Evolutionary conservation across 2,797 vertebrate genomes (phyloP), one percentile per base, ranked within the genome.

Genomic region (Phalloptychus januarius): DNA sequence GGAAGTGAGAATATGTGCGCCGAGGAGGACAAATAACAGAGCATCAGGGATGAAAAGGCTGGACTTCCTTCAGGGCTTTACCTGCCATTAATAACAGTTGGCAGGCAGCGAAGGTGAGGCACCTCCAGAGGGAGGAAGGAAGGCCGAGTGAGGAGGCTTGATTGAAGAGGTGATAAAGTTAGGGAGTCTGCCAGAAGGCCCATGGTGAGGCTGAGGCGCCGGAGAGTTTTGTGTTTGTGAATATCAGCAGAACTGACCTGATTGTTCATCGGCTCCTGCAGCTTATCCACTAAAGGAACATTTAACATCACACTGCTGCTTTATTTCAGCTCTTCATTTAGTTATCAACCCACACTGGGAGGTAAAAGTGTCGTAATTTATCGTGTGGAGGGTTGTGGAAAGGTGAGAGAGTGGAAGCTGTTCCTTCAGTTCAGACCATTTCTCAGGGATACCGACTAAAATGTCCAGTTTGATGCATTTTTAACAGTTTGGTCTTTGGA

Each of bases 161-260:
- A 82, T 80, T 58, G 42, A 48, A 83, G 56, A 80, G 74, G 77
- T 33, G 83, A 88, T 88, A 83, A 85, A 80, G 65, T 74, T 77
- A 28, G 84, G 71, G 85, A 73, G 81, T 75, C 74, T 80, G 78
- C 74, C 74, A 82, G 79, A 61, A 28, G 31, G 61, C 79, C 77
- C 81, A 18, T 73, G 28, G 77, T 83, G 87, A 87, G 72, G 54
- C 84, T 79, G 85, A 81, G 76, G 86, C 91, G 81, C 25, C 33
- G 81, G 81, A 63, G 87, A 84, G 61, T 67, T 83, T 89, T 83
- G 52, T 54, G 38, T 58, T 42, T 33, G 76, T 74, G 79, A 74
- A 78, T 71, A 72, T 83, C 46, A 81, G 87, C 82, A 84, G 71
- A 79, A 76, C 72, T 3, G 15, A 33, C 52, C 15, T 69, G 82